A percentile compares a stretch with the other conserved stretches of the same genome.
Evolutionary conservation across 2,797 vertebrate genomes (phyloP).

Genomic region (Steatocranus sp.): DNA sequence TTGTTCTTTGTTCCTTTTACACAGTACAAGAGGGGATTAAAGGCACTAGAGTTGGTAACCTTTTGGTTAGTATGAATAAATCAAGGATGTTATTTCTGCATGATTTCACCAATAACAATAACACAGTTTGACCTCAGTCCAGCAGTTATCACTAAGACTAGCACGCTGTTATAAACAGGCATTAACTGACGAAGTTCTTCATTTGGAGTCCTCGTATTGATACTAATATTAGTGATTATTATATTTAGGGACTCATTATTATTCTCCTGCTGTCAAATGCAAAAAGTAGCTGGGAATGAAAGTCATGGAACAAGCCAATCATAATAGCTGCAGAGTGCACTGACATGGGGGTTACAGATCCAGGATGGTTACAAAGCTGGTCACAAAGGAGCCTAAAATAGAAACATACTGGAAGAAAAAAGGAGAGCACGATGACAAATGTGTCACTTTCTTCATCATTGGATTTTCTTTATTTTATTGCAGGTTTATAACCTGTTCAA

Average conservation of each 20-base stretch:
- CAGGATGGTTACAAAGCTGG: neutral
- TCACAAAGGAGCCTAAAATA: neutral
- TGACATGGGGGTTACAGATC: neutral
- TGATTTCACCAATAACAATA: neutral
- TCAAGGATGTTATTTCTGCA: neutral
- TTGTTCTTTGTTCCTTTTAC: neutral
- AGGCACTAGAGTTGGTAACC: neutral
- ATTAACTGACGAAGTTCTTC: neutral
- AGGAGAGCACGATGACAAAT: neutral
- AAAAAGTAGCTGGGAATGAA: neutral
- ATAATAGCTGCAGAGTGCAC: neutral
- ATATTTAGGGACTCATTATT: neutral
- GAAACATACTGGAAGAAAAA: neutral
- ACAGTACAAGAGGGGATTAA: neutral
- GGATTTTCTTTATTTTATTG: neutral
- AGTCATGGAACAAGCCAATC: neutral
- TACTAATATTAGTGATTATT: neutral
- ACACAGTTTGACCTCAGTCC: neutral
- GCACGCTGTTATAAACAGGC: neutral
- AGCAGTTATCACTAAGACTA: neutral
- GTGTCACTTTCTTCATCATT: neutral
- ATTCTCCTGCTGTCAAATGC: neutral
- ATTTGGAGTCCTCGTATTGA: neutral
- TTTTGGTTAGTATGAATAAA: neutral
- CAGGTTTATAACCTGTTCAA: neutral